Base-by-base conservation (phyloP, 2,888 invertebrate genomes). In the Tetheella fluctuosa region DNA sequence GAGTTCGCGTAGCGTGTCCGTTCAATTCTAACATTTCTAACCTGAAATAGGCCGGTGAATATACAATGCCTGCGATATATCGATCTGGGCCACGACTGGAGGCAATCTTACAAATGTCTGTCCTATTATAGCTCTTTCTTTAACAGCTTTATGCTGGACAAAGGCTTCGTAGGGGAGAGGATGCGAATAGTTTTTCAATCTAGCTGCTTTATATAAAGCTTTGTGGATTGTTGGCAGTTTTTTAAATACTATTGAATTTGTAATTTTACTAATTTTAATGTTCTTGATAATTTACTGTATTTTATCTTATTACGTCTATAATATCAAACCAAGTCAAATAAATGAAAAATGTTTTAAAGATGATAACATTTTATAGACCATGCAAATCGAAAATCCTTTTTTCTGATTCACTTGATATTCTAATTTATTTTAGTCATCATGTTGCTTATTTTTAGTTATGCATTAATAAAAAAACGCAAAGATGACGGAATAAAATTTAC, bases 11-110 rank as follows among this genome's bases (percentile, higher is more conserved):
- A 79, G 80, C 83, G 82, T 88, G 88, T 81, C 83, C 78, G 81
- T 80, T 81, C 81, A 71, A 67, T 78, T 77, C 77, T 74, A 68
- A 73, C 79, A 73, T 79, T 78, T 76, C 70, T 65, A 75, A 77
- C 79, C 81, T 81, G 84, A 84, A 86, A 84, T 84, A 85, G 85
- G 81, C 84, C 76, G 75, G 77, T 85, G 87, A 88, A 89, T 90
- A 85, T 83, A 89, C 86, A 88, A 89, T 89, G 86, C 76, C 79
- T 75, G 79, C 79, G 78, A 82, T 77, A 78, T 81, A 84, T 81
- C 82, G 84, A 84, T 83, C 81, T 71, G 75, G 67, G 67, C 66
- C 73, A 73, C 78, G 72, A 79, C 74, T 81, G 70, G 71, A 78
- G 79, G 79, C 83, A 83, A 83, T 83, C 84, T 84, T 83, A 84